Conservation (phyloP, 2,113 vertebrate genomes). For the Lota lota region DNA sequence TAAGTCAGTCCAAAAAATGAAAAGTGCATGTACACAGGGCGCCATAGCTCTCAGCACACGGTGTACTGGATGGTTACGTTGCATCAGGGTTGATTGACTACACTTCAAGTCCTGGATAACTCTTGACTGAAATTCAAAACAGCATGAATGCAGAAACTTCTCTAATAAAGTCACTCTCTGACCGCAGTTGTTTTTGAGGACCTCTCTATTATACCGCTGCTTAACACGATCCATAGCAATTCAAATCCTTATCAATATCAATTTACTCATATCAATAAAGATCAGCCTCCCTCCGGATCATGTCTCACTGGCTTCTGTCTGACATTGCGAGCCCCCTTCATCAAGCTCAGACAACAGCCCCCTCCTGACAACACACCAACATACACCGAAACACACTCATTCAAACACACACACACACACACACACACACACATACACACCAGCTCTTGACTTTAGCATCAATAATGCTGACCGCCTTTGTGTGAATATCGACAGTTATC, state of each 20-base stretch:
- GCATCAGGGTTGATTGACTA: no score
- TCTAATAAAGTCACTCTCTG: conserved; percentile 66
- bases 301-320: conserved; percentile 74
- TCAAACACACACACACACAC: conserved; percentile 20
- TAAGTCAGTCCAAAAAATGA: no score
- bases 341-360: conserved; percentile 63
- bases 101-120: conserved; percentile 2
- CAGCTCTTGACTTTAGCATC: conserved; percentile 79
- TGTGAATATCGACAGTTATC: conserved; percentile 90
- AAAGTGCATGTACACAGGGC: no score
- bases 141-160: conserved; percentile 37
- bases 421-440: conserved; percentile 41
- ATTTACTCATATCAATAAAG: conserved; percentile 98
- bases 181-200: conserved; percentile 68
- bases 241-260: conserved; percentile 95
- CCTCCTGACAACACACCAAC: conserved; percentile 13
- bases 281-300: conserved; percentile 81
- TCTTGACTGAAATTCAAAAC: conserved; percentile 30
- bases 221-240: conserved; percentile 81
- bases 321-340: conserved; percentile 69
- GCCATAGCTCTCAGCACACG: no score
- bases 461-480: conserved; percentile 82
- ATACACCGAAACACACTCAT: conserved; percentile 11
- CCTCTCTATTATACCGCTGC: conserved; percentile 80
- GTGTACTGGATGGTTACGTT: no score